Evolutionary conservation across 2,888 invertebrate genomes (phyloP).

Genomic region (Ctenicera cuprea): DNA sequence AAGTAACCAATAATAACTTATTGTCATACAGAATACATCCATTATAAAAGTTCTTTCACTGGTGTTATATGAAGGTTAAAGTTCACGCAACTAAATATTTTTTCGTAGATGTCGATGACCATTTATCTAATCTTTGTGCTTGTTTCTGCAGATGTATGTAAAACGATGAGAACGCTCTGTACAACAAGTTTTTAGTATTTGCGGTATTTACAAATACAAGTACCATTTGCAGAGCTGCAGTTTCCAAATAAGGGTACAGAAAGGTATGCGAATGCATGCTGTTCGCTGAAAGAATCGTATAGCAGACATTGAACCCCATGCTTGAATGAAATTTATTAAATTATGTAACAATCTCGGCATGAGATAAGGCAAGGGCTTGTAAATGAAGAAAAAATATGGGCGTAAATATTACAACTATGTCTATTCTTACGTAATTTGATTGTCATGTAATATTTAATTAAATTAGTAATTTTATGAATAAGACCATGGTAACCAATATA

Average conservation of each 20-base stretch:
- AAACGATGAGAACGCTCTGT: not conserved
- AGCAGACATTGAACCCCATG: constrained; percentile 20
- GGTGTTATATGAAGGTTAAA: not conserved
- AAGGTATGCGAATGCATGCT: constrained; percentile 5
- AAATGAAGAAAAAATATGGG: not conserved
- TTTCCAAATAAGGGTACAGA: constrained; percentile 23
- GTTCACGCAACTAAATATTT: not conserved
- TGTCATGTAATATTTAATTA: no score
- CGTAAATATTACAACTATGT: not conserved
- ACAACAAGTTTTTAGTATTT: constrained; percentile 4
- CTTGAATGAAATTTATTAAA: constrained; percentile 13
- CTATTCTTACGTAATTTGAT: not conserved
- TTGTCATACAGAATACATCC: no score
- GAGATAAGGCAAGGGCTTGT: not conserved
- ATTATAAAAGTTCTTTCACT: not conserved
- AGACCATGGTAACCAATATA: no score
- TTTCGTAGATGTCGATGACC: constrained; percentile 16
- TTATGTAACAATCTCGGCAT: constrained; percentile 7
- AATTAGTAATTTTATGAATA: no score
- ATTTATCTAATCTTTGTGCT: constrained; percentile 17
- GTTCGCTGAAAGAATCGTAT: constrained; percentile 4
- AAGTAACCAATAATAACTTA: no score
- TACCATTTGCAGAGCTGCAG: not conserved
- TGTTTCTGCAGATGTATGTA: constrained; percentile 12
- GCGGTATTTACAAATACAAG: constrained; percentile 10